Evolutionary conservation across 2,888 invertebrate genomes (phyloP).

Genomic region (Eugnorisma glareosa): DNA sequence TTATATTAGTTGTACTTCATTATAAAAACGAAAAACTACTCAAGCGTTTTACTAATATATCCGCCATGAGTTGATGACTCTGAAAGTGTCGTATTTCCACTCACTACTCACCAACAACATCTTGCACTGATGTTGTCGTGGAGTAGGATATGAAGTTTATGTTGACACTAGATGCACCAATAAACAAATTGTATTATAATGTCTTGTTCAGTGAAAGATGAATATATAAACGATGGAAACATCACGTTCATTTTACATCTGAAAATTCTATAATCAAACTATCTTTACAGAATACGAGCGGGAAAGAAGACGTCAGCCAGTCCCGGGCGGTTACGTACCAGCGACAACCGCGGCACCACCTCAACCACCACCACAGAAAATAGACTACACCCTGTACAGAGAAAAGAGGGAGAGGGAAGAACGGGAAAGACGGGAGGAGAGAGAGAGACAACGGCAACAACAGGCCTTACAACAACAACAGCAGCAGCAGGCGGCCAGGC

Average conservation of each 20-base stretch:
- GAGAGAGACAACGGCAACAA: slow-evolving; percentile 78
- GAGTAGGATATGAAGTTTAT: neutral
- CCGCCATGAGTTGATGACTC: neutral
- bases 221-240: neutral
- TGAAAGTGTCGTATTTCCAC: neutral
- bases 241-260: neutral
- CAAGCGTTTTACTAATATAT: too few relatives aligned
- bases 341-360: slow-evolving; percentile 78
- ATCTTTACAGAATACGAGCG: slow-evolving; percentile 84
- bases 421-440: slow-evolving; percentile 85
- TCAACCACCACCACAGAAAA: slow-evolving; percentile 87
- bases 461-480: slow-evolving; percentile 67
- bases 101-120: neutral
- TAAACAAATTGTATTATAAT: neutral
- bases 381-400: slow-evolving; percentile 91
- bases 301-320: slow-evolving; percentile 84
- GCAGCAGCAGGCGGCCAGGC: slow-evolving; percentile 52
- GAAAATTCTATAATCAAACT: neutral
- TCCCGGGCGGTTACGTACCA: slow-evolving; percentile 86
- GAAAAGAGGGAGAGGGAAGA: slow-evolving; percentile 92
- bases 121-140: neutral
- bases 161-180: neutral
- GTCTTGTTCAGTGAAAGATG: neutral
- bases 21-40: too few relatives aligned
- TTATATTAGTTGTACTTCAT: too few relatives aligned